Conservation (phyloP, 2,888 invertebrate species). For the Catocala nupta region DNA sequence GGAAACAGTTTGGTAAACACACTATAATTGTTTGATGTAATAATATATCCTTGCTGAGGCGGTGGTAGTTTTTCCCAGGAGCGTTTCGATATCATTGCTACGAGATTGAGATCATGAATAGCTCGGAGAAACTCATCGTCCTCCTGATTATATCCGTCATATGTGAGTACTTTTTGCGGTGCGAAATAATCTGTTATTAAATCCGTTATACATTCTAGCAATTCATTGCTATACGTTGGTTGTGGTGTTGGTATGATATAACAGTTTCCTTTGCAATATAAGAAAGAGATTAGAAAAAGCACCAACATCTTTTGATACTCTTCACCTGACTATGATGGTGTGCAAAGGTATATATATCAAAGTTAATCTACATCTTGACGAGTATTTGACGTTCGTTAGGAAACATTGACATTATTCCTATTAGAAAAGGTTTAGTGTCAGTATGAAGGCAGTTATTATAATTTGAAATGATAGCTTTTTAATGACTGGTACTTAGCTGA, state of each 20-base stretch:
- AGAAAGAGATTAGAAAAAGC: conserved; percentile 7
- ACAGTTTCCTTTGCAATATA: not conserved
- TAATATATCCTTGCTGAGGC: conserved; percentile 54
- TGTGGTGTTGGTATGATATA: not conserved
- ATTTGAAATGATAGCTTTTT: not conserved
- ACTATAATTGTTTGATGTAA: conserved; percentile 41
- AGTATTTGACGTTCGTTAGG: conserved; percentile 7
- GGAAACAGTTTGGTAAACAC: conserved; percentile 44
- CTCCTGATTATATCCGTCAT: conserved; percentile 22
- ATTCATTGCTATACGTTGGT: not conserved
- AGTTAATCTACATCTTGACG: conserved; percentile 4
- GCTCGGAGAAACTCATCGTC: conserved; percentile 29
- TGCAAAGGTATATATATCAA: not conserved
- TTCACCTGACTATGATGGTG: not conserved
- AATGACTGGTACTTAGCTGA: not conserved
- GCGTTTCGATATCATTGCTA: conserved; percentile 20
- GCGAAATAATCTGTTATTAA: conserved; percentile 34
- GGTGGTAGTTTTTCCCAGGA: not conserved
- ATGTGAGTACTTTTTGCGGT: conserved; percentile 27
- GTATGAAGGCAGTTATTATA: not conserved
- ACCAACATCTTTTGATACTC: conserved; percentile 8
- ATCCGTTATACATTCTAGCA: conserved; percentile 27
- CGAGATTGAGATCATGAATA: conserved; percentile 21
- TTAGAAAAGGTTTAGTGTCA: not conserved
- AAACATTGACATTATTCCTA: conserved; percentile 3